Base-by-base conservation (phyloP, 2,888 invertebrate species). In the Chrysolina americana region DNA sequence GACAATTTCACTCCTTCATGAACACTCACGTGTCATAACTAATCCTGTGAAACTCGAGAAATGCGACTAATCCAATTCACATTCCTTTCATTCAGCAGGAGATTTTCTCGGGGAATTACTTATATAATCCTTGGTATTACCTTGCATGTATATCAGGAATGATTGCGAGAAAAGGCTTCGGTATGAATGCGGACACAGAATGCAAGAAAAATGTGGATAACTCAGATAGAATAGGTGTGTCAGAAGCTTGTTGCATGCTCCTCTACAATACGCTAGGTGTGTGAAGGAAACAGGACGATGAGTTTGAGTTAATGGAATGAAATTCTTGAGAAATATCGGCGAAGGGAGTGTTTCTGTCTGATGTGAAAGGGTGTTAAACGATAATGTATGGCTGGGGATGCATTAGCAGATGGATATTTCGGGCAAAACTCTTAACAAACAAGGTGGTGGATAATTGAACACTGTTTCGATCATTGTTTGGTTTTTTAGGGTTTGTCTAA, bases 301-400 rank as follows among this genome's bases (percentile, higher is more conserved):
- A 59, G 59, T 36, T 59, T 28, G n/a, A 59, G 59, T 36, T 59
- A 59, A 59, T 59, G 59, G 59, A 59, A 59, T 59, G 59, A 59
- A 59, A 59, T 59, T 59, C 59, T 59, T 59, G 59, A 59, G 59
- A 59, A 59, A 59, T 59, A 59, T 28, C 36, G 36, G 59, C 1
- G 59, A n/a, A 36, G 36, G 59, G 59, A 59, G 59, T 59, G 59
- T 36, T 59, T 8, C 28, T 28, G 23, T 59, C 36, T 59, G 59
- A 36, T 36, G 59, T 36, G 17, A 36, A 59, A 59, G 36, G 59
- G 59, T 59, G 59, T 59, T 59, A 36, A 59, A 36, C n/a, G 23
- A 59, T 59, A 59, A 59, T 59, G 59, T 59, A 59, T 59, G 36
- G 59, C 36, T 36, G n/a, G 36, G 21, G 36, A 17, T 59, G 59